Percentiles rank a stretch among this genome's conserved stretches.
Conservation (phyloP, 2,113 vertebrate species). For the Hippolais icterina region DNA sequence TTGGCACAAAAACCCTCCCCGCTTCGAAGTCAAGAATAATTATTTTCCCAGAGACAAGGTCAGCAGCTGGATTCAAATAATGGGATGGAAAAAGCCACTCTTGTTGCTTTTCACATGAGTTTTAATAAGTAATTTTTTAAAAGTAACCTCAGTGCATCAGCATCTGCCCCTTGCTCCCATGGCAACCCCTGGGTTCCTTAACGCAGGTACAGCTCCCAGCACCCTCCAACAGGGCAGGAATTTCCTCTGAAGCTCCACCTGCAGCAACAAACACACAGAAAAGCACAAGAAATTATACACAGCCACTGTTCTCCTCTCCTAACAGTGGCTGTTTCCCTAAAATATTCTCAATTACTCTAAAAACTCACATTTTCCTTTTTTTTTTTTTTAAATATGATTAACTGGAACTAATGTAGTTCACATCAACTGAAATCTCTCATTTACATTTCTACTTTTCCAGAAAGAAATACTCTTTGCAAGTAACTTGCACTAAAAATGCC, state of each 20-base stretch:
- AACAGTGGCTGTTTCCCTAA: neutral
- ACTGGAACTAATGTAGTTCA: neutral
- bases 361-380: neutral
- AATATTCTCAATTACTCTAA: neutral
- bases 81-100: slow-evolving; percentile 1
- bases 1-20: slow-evolving; percentile 22
- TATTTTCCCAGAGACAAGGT: slow-evolving; percentile 64
- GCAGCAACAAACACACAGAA: neutral
- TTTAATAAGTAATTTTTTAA: neutral
- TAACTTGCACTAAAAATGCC: neutral
- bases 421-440: neutral
- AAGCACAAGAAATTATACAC: neutral
- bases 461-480: neutral
- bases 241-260: neutral
- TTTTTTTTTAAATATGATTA: neutral
- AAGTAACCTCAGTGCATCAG: neutral
- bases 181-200: neutral
- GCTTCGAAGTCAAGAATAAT: slow-evolving; percentile 49
- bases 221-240: neutral
- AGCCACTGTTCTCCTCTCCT: neutral
- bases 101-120: slow-evolving; percentile 12
- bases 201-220: neutral
- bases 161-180: neutral
- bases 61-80: slow-evolving; percentile 58
- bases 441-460: neutral